A percentile compares a stretch with the other conserved stretches of the same genome.
Evolutionary conservation across 2,113 vertebrate species (phyloP).

Genomic region (Thalassarche chlororhynchos): DNA sequence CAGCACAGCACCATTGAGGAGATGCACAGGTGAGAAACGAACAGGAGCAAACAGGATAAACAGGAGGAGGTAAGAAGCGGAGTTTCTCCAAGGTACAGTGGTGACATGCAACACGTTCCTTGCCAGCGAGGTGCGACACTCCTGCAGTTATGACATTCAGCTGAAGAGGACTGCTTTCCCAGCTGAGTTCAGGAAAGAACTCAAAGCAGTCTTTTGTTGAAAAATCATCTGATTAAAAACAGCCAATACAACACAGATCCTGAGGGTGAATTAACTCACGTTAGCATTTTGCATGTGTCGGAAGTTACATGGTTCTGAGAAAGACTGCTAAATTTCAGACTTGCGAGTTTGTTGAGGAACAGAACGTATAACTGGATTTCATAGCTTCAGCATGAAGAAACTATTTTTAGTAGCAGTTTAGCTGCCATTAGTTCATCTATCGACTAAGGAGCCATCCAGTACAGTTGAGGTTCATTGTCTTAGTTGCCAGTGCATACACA

Average conservation of each 20-base stretch:
- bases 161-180: conserved; percentile 50
- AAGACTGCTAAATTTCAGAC: conserved; percentile 47
- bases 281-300: conserved; percentile 53
- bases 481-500: conserved; percentile 77
- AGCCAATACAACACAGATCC: conserved; percentile 52
- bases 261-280: conserved; percentile 60
- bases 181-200: conserved; percentile 45
- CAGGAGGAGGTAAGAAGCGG: conserved; percentile 46
- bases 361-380: conserved; percentile 35
- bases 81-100: conserved; percentile 51
- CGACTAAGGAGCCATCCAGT: conserved; percentile 71
- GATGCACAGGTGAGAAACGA: conserved; percentile 35
- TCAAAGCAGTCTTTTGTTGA: conserved; percentile 57
- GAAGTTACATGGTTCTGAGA: conserved; percentile 62
- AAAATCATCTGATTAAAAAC: conserved; percentile 47
- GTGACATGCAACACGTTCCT: conserved; percentile 58
- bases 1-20: conserved; percentile 67
- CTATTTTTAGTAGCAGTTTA: conserved; percentile 72
- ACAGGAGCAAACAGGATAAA: conserved; percentile 9
- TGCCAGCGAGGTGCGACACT: conserved; percentile 21
- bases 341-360: conserved; percentile 44
- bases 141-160: conserved; percentile 47
- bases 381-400: conserved; percentile 67
- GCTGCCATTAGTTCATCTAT: conserved; percentile 76
- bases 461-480: conserved; percentile 76